Conservation (phyloP, 2,888 invertebrate species). For the Oxystoma pomonae region DNA sequence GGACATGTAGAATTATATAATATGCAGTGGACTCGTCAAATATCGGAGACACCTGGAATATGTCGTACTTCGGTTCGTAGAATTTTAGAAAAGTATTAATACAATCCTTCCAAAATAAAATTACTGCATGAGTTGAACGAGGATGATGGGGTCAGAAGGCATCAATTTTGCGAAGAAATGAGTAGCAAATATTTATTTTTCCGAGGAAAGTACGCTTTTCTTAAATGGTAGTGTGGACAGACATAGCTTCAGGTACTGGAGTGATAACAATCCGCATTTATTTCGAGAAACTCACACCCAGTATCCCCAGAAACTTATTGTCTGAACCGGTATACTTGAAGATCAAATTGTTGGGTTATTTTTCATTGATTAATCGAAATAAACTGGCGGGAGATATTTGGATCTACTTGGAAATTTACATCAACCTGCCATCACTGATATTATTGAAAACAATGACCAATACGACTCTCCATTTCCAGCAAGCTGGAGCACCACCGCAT, state of each 20-base stretch:
- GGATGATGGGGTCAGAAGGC: not conserved
- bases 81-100: not conserved
- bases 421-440: conserved; percentile 12
- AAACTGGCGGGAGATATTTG: conserved; percentile 17
- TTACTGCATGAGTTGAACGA: not conserved
- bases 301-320: conserved; percentile 14
- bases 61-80: not conserved
- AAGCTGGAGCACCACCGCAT: conserved; percentile 12
- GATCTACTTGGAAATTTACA: conserved; percentile 13
- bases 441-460: conserved; percentile 12
- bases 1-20: conserved; percentile 1
- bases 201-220: conserved; percentile 4
- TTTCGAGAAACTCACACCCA: conserved; percentile 12
- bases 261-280: conserved; percentile 12
- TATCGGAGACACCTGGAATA: not conserved
- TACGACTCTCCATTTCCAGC: conserved; percentile 5
- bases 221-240: conserved; percentile 14
- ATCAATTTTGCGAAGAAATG: too few species aligned
- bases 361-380: conserved; percentile 15
- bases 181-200: not conserved
- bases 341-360: not conserved
- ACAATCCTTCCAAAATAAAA: not conserved
- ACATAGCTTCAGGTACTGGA: conserved; percentile 17
- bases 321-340: conserved; percentile 12
- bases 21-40: not conserved